These are phyloP conservation scores for Setophaga petechia DNA, from an alignment of 2,113 vertebrate species.

Conservation along the genomic window DNA sequence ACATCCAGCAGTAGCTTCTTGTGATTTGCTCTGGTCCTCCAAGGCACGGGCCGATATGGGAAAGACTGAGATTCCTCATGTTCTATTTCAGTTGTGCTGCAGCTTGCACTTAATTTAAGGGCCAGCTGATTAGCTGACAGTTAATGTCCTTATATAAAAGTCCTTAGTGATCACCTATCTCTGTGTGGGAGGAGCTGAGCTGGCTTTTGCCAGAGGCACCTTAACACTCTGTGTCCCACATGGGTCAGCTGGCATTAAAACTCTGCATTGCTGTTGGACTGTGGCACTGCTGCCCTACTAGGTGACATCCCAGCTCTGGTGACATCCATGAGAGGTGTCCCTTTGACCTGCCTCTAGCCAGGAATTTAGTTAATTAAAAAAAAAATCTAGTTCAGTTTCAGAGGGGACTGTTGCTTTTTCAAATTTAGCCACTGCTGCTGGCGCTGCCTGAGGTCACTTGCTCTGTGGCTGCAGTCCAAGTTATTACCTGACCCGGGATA, in stretches of 20 bases:
- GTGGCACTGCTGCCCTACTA: background rate
- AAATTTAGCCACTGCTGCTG: background rate
- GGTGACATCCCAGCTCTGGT: background rate
- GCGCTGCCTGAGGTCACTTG: background rate
- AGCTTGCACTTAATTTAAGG: background rate
- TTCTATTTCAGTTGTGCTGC: background rate
- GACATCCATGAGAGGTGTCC: background rate
- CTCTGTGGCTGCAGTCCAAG: background rate
- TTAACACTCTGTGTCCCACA: background rate
- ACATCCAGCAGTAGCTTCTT: background rate
- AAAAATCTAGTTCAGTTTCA: background rate
- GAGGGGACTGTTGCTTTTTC: background rate
- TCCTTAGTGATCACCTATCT: background rate
- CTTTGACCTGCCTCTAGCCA: background rate
- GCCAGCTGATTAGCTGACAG: background rate
- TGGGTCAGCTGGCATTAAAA: background rate
- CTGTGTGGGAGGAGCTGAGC: background rate
- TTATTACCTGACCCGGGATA: accelerated
- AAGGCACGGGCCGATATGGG: background rate
- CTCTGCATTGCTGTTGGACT: accelerated
- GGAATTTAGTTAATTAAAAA: background rate
- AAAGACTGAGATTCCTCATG: background rate
- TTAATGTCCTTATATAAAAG: background rate
- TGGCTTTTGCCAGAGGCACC: background rate
- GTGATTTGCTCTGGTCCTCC: background rate